Conservation (phyloP, 2,888 invertebrate genomes). For the Caenorhabditis sp. region DNA sequence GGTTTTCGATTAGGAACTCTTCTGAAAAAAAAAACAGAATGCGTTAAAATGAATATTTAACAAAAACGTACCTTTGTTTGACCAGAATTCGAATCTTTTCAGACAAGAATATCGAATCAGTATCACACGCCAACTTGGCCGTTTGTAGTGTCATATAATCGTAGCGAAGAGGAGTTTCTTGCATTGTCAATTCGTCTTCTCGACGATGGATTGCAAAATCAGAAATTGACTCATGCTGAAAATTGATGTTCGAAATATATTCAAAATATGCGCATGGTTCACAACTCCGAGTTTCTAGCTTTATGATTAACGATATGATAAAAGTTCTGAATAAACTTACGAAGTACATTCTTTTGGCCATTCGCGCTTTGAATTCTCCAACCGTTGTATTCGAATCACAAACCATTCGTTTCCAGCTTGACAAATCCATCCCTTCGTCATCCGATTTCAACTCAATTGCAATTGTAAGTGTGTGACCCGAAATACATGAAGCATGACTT, state of each 20-base stretch:
- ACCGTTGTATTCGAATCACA: constrained; percentile 37
- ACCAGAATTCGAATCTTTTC: constrained; percentile 24
- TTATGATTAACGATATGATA: no score
- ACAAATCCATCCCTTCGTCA: constrained; percentile 18
- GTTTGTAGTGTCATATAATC: constrained; percentile 31
- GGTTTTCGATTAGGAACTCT: background rate
- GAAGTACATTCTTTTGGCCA: constrained; percentile 24
- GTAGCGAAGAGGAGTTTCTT: constrained; percentile 23
- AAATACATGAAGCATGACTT: constrained; percentile 26
- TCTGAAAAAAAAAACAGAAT: background rate
- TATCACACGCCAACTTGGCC: constrained; percentile 17
- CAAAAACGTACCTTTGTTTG: constrained; percentile 16
- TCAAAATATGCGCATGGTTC: no score
- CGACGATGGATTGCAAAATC: constrained; percentile 32
- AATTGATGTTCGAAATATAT: no score
- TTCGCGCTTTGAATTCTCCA: constrained; percentile 37
- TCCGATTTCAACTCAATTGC: constrained; percentile 34
- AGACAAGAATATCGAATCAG: constrained; percentile 32
- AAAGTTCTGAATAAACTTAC: constrained; percentile 5
- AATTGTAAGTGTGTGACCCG: constrained; percentile 29
- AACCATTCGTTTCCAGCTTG: constrained; percentile 21
- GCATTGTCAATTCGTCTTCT: constrained; percentile 32
- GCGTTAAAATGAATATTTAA: background rate
- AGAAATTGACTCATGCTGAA: constrained; percentile 15
- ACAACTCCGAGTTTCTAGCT: no score